Conservation (phyloP, 2,113 vertebrate genomes). For the Myotis yumanensis region DNA sequence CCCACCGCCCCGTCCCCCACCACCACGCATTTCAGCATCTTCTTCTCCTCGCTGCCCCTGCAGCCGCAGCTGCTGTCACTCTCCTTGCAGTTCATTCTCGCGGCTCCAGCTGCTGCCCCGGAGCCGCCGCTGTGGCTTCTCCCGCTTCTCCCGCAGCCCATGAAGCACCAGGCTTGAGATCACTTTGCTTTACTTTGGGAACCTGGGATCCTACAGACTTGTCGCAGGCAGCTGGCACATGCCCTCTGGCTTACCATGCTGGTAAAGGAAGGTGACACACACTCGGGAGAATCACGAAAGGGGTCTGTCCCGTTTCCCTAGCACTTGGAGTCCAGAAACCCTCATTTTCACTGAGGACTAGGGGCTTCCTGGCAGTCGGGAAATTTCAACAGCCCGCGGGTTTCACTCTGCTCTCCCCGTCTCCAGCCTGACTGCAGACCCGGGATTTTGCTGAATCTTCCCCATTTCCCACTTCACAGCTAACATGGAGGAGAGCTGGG, state of each 20-base stretch:
- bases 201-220: not conserved
- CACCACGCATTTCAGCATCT: slow-evolving; percentile 89
- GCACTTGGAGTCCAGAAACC: slow-evolving; percentile 78
- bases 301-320: slow-evolving; percentile 44
- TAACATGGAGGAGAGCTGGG: slow-evolving; percentile 84
- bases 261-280: slow-evolving; percentile 71
- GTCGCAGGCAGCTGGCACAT: not conserved
- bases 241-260: slow-evolving; percentile 65
- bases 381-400: slow-evolving; percentile 70
- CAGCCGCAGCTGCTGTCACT: slow-evolving; percentile 76
- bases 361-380: slow-evolving; percentile 71
- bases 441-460: slow-evolving; percentile 79
- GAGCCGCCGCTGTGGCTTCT: slow-evolving; percentile 65
- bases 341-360: slow-evolving; percentile 75
- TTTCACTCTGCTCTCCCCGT: slow-evolving; percentile 50
- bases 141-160: slow-evolving; percentile 71
- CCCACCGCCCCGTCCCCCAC: slow-evolving; percentile 89
- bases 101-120: slow-evolving; percentile 33
- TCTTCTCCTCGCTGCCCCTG: slow-evolving; percentile 76
- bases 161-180: slow-evolving; percentile 73
- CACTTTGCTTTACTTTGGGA: slow-evolving; percentile 68
- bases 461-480: slow-evolving; percentile 81
- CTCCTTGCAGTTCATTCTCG: slow-evolving; percentile 83
- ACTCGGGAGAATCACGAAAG: not conserved
- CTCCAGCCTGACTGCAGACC: slow-evolving; percentile 74